phyloP scores from a whole-genome alignment of 2,797 vertebrate genomes.

The Gallinago solitaria region DNA sequence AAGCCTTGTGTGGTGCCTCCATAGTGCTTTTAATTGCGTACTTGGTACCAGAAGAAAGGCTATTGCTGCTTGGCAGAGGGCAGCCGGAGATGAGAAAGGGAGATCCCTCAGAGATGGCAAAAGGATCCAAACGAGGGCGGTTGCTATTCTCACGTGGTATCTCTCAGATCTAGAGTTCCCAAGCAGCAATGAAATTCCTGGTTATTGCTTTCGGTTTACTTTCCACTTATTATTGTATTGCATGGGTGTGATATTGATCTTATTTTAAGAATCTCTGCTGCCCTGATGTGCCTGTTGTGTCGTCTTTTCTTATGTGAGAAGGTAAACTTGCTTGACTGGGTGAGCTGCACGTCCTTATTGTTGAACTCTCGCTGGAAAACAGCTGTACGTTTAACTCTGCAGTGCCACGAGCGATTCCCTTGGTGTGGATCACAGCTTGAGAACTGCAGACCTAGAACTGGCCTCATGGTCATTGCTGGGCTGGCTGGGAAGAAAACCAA shows the following conservation, averaged over 20 bases:
- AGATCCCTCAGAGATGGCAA: neutral
- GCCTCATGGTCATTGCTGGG: neutral
- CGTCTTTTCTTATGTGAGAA: neutral
- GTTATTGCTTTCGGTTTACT: neutral
- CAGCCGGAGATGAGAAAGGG: neutral
- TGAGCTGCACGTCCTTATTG: neutral
- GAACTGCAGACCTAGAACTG: neutral
- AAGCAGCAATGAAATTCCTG: neutral
- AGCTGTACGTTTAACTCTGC: neutral
- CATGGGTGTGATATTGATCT: neutral
- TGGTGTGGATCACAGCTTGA: neutral
- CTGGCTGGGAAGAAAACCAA: neutral
- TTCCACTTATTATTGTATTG: neutral
- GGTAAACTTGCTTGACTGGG: neutral
- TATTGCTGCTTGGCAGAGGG: neutral
- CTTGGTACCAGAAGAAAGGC: neutral
- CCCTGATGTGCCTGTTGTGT: neutral
- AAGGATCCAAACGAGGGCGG: neutral
- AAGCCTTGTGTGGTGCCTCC: fast-evolving
- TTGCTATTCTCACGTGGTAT: neutral
- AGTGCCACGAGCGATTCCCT: neutral
- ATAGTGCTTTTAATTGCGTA: fast-evolving
- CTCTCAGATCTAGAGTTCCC: neutral
- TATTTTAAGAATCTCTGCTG: neutral
- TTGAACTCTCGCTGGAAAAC: neutral